These are phyloP conservation scores for Pangasius mekongensis DNA, from an alignment of 2,797 vertebrate genomes.

Conservation along the genomic window DNA sequence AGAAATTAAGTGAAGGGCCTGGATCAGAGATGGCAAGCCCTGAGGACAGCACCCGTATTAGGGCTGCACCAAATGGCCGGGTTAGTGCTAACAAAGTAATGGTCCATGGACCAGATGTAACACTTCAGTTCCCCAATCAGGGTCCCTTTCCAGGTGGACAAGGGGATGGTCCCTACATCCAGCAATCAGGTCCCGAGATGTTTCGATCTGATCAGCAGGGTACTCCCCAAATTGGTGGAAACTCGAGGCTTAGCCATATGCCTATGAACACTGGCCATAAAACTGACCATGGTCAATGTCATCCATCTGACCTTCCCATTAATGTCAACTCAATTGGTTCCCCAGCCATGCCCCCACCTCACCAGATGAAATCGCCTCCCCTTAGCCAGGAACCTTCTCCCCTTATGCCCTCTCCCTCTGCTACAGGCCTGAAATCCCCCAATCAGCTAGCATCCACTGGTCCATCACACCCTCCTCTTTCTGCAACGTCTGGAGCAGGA, in stretches of 20 bases:
- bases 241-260: conserved; percentile 90
- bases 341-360: conserved; percentile 80
- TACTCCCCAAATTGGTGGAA: conserved; percentile 77
- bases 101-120: conserved; percentile 76
- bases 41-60: conserved; percentile 83
- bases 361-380: conserved; percentile 92
- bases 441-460: conserved; percentile 81
- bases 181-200: conserved; percentile 83
- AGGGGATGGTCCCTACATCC: conserved; percentile 79
- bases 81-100: conserved; percentile 80
- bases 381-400: conserved; percentile 90
- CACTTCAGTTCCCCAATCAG: conserved; percentile 82
- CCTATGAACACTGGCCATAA: conserved; percentile 80
- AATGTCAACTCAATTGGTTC: conserved; percentile 87
- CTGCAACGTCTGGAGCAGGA: conserved; percentile 73
- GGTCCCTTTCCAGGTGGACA: conserved; percentile 83
- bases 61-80: conserved; percentile 79
- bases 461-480: conserved; percentile 71
- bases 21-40: conserved; percentile 76
- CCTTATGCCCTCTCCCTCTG: conserved; percentile 87
- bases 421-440: conserved; percentile 90
- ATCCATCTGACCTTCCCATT: conserved; percentile 87
- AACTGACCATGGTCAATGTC: conserved; percentile 79
- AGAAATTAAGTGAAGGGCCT: conserved; percentile 83
- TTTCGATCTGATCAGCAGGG: conserved; percentile 85